A percentile compares a stretch with the other conserved stretches of the same genome.
These are phyloP conservation scores for Lasiurus borealis DNA, from an alignment of 2,113 vertebrate species.

Conservation along the genomic window DNA sequence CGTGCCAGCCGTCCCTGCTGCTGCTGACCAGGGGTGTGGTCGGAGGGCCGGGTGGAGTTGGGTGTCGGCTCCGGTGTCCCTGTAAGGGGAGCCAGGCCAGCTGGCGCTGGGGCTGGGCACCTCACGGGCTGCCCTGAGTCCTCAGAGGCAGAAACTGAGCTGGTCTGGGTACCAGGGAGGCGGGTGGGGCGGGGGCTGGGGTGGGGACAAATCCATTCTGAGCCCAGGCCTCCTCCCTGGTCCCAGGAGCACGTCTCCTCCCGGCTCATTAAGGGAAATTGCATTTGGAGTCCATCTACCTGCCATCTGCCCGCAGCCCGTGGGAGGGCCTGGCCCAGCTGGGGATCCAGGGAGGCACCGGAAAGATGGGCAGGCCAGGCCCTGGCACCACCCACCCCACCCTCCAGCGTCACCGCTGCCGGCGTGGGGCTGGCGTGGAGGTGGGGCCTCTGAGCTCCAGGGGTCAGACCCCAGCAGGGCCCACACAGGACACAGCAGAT, in stretches of 20 bases:
- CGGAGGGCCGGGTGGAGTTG: slow-evolving; percentile 23
- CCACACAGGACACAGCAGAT: background rate
- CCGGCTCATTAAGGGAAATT: background rate
- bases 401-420: too few species aligned
- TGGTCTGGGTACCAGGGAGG: background rate
- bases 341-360: background rate
- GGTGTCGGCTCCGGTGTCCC: slow-evolving; percentile 59
- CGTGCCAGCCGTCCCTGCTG: background rate
- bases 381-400: background rate
- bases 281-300: background rate
- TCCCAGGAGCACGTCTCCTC: background rate
- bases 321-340: background rate
- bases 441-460: background rate
- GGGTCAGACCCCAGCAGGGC: background rate
- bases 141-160: slow-evolving; percentile 22
- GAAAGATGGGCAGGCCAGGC: background rate
- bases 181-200: too few species aligned
- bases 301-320: background rate
- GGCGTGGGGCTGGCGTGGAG: background rate
- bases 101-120: background rate
- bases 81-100: slow-evolving; percentile 65
- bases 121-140: background rate
- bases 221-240: background rate
- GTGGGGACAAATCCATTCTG: background rate
- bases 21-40: background rate